A percentile compares a stretch with the other conserved stretches of the same genome.
Evolutionary conservation across 2,797 vertebrate genomes (phyloP).

Genomic region (Pterois miles): DNA sequence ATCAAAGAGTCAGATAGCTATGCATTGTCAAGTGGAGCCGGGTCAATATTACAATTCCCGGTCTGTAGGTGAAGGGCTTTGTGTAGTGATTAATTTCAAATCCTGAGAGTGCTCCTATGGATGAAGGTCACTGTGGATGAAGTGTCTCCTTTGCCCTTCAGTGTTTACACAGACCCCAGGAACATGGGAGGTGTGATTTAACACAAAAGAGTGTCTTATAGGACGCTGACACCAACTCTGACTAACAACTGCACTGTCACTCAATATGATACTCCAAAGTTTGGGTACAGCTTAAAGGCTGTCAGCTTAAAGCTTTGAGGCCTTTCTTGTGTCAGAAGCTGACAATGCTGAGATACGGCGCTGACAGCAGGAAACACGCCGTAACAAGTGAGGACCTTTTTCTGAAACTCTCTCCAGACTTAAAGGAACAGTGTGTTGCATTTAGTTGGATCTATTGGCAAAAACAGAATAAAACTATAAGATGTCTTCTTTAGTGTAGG

Average conservation of each 20-base stretch:
- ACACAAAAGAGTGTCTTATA: constrained; percentile 24
- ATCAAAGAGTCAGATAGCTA: constrained; percentile 70
- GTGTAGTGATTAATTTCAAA: constrained; percentile 59
- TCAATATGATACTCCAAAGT: constrained; percentile 4
- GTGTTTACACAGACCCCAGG: constrained; percentile 54
- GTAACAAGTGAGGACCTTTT: neutral
- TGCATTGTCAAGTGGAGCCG: constrained; percentile 69
- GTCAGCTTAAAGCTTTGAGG: constrained; percentile 17
- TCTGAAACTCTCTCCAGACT: neutral
- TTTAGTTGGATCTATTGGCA: no score
- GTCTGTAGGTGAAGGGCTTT: constrained; percentile 62
- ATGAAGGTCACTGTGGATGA: constrained; percentile 60
- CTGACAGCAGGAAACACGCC: neutral
- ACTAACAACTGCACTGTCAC: constrained; percentile 29
- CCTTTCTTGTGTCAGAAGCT: constrained; percentile 13
- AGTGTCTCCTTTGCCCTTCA: constrained; percentile 51
- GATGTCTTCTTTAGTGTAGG: no score
- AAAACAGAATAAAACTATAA: no score
- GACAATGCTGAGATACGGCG: neutral
- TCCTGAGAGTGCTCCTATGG: constrained; percentile 47
- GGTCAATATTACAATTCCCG: constrained; percentile 75
- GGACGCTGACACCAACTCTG: neutral
- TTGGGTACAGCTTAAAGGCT: constrained; percentile 18
- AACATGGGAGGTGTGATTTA: constrained; percentile 15
- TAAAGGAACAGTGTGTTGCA: neutral